Percentiles rank a stretch among this genome's conserved stretches.
Conservation (phyloP, 2,113 vertebrate species). For the Tragelaphus imberbis region DNA sequence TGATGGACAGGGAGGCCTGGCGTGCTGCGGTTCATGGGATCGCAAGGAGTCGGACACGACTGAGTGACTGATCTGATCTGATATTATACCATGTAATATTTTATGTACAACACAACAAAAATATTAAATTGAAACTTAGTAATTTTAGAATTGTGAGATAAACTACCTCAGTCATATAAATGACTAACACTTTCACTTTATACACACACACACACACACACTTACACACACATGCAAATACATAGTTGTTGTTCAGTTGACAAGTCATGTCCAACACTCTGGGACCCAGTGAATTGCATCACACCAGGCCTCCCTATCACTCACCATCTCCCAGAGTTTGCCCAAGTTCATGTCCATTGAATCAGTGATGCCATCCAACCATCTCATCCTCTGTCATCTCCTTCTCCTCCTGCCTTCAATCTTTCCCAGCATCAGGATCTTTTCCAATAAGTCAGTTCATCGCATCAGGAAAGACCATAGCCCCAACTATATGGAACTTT, state of each 20-base stretch:
- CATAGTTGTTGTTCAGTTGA: not conserved
- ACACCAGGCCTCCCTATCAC: not conserved
- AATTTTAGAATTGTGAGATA: constrained; percentile 22
- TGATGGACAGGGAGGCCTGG: too few relatives aligned
- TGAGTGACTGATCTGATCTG: too few relatives aligned
- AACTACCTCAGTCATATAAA: not conserved
- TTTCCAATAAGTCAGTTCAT: not conserved
- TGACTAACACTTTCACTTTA: not conserved
- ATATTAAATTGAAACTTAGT: not conserved
- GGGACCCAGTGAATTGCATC: not conserved
- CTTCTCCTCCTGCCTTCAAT: not conserved
- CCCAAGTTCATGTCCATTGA: not conserved
- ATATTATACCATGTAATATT: not conserved
- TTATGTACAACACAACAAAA: not conserved
- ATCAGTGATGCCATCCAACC: not conserved
- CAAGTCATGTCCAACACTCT: not conserved
- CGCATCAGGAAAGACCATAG: not conserved
- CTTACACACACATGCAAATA: not conserved
- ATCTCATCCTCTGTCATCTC: not conserved
- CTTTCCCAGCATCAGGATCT: not conserved
- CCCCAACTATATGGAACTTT: not conserved
- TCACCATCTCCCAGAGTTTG: not conserved
- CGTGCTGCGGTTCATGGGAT: too few relatives aligned
- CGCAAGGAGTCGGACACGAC: too few relatives aligned
- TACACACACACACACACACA: not conserved